Evolutionary conservation across 2,113 vertebrate species (phyloP), one percentile per base, ranked within the genome.

Genomic region (Thymallus thymallus): DNA sequence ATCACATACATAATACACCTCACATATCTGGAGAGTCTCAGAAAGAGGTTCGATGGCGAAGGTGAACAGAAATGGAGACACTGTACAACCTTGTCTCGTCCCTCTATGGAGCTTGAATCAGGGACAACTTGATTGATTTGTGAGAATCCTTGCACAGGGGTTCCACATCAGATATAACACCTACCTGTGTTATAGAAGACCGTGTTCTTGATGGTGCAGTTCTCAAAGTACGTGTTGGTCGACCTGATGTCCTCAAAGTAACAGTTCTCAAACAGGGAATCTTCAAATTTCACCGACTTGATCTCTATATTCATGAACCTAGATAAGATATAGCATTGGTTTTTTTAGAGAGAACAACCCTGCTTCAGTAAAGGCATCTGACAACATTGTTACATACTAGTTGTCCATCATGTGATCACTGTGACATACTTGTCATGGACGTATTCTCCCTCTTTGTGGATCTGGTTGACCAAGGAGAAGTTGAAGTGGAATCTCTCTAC

Each of bases 391-490:
- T 2, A 35, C 35, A 9, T 9, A 3, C 35, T 41, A 41, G 35
- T 41, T 41, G 35, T 41, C 35, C 35, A 41, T 41, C 9, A 41
- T 10, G 32, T 32, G 0, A 32, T 32, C 32, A 32, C 32, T 41
- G 35, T 16, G 62, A 87, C 93, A 65, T 92, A 99, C 98, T 93
- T 96, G 82, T 96, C 96, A 7, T 96, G 94, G 77, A 95, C 91
- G 79, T 96, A 97, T 41, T 94, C 93, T 41, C 96, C 96, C 5
- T 96, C 95, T 6, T 85, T 93, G 78, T 99, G 97, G 80, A 98
- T 89, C 88, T 99, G 98, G 82, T 99, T 99, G 82, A 97, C 94
- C 88, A 99, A 86, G 0, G 97, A 96, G 91, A 99, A 99, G 89
- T 99, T 99, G 80, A 99, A 98, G 63, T 95, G 95, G 87, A 96